These are phyloP conservation scores for Chaetura pelagica DNA, from an alignment of 2,113 vertebrate genomes.

Conservation along the genomic window DNA sequence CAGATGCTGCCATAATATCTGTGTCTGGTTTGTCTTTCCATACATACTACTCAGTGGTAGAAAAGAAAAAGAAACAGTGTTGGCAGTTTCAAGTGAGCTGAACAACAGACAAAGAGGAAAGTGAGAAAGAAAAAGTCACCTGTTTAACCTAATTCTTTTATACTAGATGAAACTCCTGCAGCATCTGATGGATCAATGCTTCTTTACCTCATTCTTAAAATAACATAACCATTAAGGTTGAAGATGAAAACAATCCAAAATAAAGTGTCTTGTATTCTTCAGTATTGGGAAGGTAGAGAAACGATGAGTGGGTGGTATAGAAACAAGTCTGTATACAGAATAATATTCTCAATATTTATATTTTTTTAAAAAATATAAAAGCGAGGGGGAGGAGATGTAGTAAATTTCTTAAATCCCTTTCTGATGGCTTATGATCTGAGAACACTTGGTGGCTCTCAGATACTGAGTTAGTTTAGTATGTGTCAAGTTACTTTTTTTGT, in stretches of 20 bases:
- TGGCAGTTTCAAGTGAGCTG: not conserved
- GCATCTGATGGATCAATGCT: not conserved
- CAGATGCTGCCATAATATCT: not conserved
- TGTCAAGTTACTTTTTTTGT: not conserved
- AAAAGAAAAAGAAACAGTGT: not conserved
- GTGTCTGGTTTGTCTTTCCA: not conserved
- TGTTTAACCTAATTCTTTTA: not conserved
- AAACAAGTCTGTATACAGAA: not conserved
- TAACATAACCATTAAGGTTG: not conserved
- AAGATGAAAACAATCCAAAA: not conserved
- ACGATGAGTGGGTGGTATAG: not conserved
- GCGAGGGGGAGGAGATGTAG: not conserved
- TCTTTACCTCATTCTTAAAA: not conserved
- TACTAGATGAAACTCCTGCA: not conserved
- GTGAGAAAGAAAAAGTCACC: not conserved
- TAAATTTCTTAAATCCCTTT: not conserved
- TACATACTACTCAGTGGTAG: not conserved
- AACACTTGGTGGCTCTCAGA: not conserved
- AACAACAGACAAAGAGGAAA: not conserved
- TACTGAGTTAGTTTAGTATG: not conserved
- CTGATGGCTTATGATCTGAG: not conserved
- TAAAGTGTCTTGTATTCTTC: not conserved
- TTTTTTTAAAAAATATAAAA: not conserved
- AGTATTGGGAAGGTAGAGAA: not conserved
- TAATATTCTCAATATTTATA: not conserved